These are phyloP conservation scores for Ernsta delagoae DNA, from an alignment of 2,888 invertebrate species.

Conservation along the genomic window DNA sequence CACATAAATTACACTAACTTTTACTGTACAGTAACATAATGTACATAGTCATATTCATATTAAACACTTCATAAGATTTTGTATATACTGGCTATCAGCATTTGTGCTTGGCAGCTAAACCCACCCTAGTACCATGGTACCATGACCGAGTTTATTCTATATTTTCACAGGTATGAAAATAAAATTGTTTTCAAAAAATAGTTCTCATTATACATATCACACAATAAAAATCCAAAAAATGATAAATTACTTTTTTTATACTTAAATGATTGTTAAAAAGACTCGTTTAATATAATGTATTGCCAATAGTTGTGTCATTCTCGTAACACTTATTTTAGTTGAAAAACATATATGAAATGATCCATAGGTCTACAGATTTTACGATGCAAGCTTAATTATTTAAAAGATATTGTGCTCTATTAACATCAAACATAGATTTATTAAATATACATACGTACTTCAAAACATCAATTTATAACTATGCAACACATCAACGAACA, in stretches of 20 bases:
- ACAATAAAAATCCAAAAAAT: conserved; percentile 11
- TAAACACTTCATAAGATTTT: conserved; percentile 48
- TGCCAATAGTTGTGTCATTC: conserved; percentile 1
- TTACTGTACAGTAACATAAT: conserved; percentile 65
- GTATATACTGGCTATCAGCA: conserved; percentile 32
- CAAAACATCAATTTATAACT: conserved; percentile 36
- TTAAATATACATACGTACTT: conserved; percentile 31
- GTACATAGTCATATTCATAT: conserved; percentile 58
- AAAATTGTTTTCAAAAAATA: conserved; percentile 35
- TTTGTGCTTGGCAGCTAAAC: conserved; percentile 28
- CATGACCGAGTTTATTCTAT: not conserved
- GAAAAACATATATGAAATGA: not conserved
- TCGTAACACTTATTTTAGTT: not conserved
- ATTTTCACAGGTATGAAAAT: conserved; percentile 22
- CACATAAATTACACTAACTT: conserved; percentile 63
- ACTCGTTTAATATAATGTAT: not conserved
- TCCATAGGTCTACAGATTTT: not conserved
- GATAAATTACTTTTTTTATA: not conserved
- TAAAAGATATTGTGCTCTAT: conserved; percentile 15
- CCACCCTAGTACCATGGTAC: conserved; percentile 12
- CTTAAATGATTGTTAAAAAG: not conserved
- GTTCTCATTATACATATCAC: not conserved
- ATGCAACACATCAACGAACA: conserved; percentile 36
- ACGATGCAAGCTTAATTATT: conserved; percentile 9
- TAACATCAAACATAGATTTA: conserved; percentile 23